Base-by-base conservation (phyloP, 1,140 invertebrate species). In the Radopholus similis region DNA sequence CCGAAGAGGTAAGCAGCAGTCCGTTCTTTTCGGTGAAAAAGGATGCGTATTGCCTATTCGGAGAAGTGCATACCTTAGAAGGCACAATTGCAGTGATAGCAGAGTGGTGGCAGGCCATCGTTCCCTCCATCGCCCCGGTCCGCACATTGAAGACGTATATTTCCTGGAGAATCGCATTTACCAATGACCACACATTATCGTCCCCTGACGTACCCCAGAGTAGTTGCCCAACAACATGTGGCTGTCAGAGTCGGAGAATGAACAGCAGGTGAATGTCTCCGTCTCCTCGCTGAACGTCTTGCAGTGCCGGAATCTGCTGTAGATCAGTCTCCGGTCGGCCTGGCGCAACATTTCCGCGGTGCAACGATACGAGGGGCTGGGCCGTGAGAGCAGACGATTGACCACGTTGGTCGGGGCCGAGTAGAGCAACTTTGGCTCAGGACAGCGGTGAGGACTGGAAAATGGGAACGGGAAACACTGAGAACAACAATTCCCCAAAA, bases 241-340 rank as follows among this genome's bases (percentile, higher is more conserved):
- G n/a, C n/a, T n/a, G n/a, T n/a, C n/a, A n/a, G n/a, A n/a, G n/a
- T n/a, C n/a, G 73, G 88, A 87, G 84, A 91, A 91, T 47, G 87
- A 86, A 77, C 89, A 90, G 78, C 89, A 91, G 11, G 91, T 91
- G 77, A 92, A 93, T 75, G 88, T 89, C 0, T 89, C 87, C 71
- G 91, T 90, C 69, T 89, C 89, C 70, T 90, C 88, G 35, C 59
- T 90, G 85, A 92, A 90, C 6, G 89, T 90, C 76, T 90, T 88
- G 51, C 90, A 88, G n/a, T 90, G 90, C 80, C 90, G 89, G 83
- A 95, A 95, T 78, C 90, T 86, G 74, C 91, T 90, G 84, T 95
- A 93, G 59, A 93, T 88, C 60, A 91, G 88, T 74, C 90, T 87
- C 49, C 90, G 86, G 84, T 93, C 89, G 54, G 90, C 85, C 74